Evolutionary conservation across 2,113 vertebrate genomes (phyloP), one percentile per base, ranked within the genome.

Genomic region (Otocyon megalotis): DNA sequence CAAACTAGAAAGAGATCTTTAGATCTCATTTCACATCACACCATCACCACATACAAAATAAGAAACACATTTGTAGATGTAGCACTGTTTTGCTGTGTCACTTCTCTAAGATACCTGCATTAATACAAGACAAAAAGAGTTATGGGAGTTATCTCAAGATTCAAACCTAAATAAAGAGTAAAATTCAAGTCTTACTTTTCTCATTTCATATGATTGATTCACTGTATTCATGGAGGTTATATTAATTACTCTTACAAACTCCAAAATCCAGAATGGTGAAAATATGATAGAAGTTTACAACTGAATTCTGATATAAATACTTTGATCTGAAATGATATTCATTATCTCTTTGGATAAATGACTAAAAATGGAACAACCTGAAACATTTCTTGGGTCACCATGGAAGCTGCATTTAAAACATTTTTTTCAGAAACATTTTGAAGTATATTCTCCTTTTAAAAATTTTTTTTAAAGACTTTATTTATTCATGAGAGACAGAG

Each of bases 391-490:
- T 35, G 16, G 60, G 22, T 80, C 26, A 72, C 9, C 16, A n/a
- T 35, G 35, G 10, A 63, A 81, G 12, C 32, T 84, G 5, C 16
- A 72, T n/a, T 90, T 65, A 53, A 87, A 50, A 90, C 71, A n/a
- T 60, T 83, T 60, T 83, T 50, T 88, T 91, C 37, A 54, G 90
- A 67, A 79, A 48, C 48, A 22, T 1, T 4, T 58, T 71, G 19
- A 93, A 76, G 28, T 65, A 19, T 85, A 56, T 85, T 20, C 24
- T 93, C 17, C 90, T 86, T 91, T 86, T 35, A 92, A 69, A n/a
- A 32, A 5, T 20, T 69, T 69, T 35, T 69, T 69, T 69, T 10
- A 20, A 69, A 69, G 67, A 69, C 20, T 69, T 35, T 35, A 3
- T 17, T 69, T 69, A 35, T 69, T 69, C 43, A 43, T 69, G 67